These are phyloP conservation scores for Stenotaenia linearis DNA, from an alignment of 2,888 invertebrate species.

Conservation along the genomic window DNA sequence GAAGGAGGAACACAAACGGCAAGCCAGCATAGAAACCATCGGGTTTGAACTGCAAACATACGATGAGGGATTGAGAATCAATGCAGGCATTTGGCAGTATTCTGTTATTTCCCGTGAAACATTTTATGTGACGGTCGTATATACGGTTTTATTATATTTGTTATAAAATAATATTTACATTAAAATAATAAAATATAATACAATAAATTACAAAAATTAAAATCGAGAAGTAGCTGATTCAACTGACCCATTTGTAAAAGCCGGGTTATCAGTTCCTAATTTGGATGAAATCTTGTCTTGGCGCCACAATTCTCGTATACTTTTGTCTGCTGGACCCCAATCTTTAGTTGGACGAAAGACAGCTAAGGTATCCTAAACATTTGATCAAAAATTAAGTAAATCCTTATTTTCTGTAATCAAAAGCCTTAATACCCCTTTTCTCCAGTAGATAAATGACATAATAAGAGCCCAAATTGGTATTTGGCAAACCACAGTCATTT, in stretches of 20 bases:
- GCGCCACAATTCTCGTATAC: neutral
- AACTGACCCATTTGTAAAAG: neutral
- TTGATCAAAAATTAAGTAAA: slow-evolving; percentile 21
- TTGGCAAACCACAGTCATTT: slow-evolving; percentile 40
- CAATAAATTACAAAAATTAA: too few relatives aligned
- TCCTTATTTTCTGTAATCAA: neutral
- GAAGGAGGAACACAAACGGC: too few relatives aligned
- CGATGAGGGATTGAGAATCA: too few relatives aligned
- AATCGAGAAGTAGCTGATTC: neutral
- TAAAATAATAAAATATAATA: too few relatives aligned
- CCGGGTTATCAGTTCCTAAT: neutral
- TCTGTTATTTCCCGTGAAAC: too few relatives aligned
- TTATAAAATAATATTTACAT: too few relatives aligned
- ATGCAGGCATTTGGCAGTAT: too few relatives aligned
- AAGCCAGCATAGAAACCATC: too few relatives aligned
- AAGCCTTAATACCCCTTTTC: slow-evolving; percentile 36
- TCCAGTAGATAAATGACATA: slow-evolving; percentile 36
- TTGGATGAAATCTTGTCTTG: neutral
- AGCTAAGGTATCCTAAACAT: slow-evolving; percentile 37
- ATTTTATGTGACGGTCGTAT: too few relatives aligned
- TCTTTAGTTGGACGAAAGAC: slow-evolving; percentile 39
- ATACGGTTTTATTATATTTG: too few relatives aligned
- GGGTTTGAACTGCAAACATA: too few relatives aligned
- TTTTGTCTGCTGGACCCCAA: slow-evolving; percentile 40
- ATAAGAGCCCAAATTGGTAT: slow-evolving; percentile 40